Evolutionary conservation across 2,797 vertebrate species (phyloP).

Genomic region (Hoplostethus mediterraneus): DNA sequence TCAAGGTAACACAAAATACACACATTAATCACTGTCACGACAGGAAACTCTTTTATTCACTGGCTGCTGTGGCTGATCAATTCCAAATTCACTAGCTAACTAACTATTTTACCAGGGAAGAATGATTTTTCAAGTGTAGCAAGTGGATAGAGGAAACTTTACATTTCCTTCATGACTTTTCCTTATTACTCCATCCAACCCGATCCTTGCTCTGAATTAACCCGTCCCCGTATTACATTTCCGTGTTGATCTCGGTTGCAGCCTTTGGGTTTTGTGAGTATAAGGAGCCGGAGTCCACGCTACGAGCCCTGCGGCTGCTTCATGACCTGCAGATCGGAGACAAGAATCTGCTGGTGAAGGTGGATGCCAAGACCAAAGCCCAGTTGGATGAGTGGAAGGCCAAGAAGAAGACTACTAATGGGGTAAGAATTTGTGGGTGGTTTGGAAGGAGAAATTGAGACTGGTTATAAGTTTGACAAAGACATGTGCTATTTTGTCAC

Average conservation of each 20-base stretch:
- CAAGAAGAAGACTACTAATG: slow-evolving; percentile 94
- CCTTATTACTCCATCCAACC: not conserved
- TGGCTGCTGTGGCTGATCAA: not conserved
- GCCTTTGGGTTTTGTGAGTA: slow-evolving; percentile 99
- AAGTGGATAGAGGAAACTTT: not conserved
- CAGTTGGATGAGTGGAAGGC: slow-evolving; percentile 99
- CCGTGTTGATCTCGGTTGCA: slow-evolving; percentile 65
- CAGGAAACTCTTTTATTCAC: not conserved
- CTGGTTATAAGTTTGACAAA: slow-evolving; percentile 1
- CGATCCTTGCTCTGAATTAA: not conserved
- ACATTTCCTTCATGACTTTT: not conserved
- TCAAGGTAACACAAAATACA: slow-evolving; percentile 88
- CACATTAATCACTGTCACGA: not conserved
- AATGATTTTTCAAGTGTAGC: not conserved
- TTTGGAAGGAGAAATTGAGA: not conserved
- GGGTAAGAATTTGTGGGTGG: slow-evolving; percentile 84
- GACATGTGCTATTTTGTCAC: not conserved
- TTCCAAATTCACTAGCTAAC: not conserved
- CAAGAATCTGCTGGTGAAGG: slow-evolving; percentile 98
- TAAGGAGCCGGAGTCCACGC: slow-evolving; percentile 97
- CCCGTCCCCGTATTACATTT: not conserved
- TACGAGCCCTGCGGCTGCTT: slow-evolving; percentile 93
- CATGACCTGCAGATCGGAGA: slow-evolving; percentile 97
- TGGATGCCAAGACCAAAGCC: slow-evolving; percentile 98
- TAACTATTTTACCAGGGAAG: not conserved